Percentiles rank a stretch among this genome's conserved stretches.
phyloP scores from a whole-genome alignment of 2,888 invertebrate species.

The Drosophila cracens region DNA sequence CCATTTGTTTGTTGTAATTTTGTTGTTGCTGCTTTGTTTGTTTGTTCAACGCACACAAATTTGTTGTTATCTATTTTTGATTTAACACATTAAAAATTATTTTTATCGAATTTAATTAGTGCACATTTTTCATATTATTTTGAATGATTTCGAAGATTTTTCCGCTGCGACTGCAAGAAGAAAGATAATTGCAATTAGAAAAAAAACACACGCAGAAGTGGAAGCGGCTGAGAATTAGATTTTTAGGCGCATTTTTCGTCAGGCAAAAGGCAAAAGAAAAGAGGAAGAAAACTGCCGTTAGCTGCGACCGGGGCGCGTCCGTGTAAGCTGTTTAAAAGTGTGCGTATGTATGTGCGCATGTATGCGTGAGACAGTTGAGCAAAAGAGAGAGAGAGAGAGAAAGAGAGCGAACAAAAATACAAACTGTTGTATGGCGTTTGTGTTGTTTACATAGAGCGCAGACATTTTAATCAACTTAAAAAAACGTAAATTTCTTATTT shows the following conservation, averaged over 20 bases:
- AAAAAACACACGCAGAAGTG: neutral
- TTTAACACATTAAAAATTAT: constrained; percentile 48
- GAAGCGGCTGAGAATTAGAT: constrained; percentile 33
- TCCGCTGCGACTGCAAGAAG: constrained; percentile 32
- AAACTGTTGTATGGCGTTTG: constrained; percentile 35
- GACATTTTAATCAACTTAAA: constrained; percentile 49
- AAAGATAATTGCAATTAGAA: constrained; percentile 18
- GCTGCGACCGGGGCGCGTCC: constrained; percentile 75
- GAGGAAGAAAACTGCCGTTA: constrained; percentile 64
- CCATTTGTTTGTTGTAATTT: constrained; percentile 71
- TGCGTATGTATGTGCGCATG: constrained; percentile 61
- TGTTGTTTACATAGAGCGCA: constrained; percentile 49
- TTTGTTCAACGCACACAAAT: constrained; percentile 10
- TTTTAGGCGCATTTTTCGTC: constrained; percentile 62
- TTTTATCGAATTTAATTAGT: constrained; percentile 37
- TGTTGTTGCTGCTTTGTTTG: constrained; percentile 15
- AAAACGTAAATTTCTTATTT: constrained; percentile 29
- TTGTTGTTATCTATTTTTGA: constrained; percentile 26
- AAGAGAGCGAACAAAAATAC: constrained; percentile 20
- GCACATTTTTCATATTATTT: constrained; percentile 48
- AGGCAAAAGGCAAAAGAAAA: constrained; percentile 23
- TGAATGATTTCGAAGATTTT: constrained; percentile 2
- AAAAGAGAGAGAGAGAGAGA: constrained; percentile 11
- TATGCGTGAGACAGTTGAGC: constrained; percentile 45
- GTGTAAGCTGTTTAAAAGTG: constrained; percentile 56